Evolutionary conservation across 2,888 invertebrate species (phyloP).

Genomic region (Xylocampa areola): DNA sequence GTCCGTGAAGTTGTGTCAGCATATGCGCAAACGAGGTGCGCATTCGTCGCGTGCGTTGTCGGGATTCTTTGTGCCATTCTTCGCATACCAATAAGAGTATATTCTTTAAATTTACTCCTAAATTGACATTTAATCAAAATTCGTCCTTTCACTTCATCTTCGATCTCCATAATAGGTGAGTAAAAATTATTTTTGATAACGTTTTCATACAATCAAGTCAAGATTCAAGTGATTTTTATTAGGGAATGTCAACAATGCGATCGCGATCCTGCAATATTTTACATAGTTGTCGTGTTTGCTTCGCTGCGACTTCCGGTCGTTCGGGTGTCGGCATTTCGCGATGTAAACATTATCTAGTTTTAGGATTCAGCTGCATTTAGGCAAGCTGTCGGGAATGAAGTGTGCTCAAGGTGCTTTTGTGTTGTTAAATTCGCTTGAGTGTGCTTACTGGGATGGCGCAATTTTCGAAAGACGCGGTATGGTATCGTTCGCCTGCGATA

Average conservation of each 20-base stretch:
- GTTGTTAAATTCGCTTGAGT: conserved; percentile 89
- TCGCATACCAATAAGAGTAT: conserved; percentile 96
- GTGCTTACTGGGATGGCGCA: conserved; percentile 90
- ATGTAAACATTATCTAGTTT: conserved; percentile 90
- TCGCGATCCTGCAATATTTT: conserved; percentile 94
- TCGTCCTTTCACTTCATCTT: conserved; percentile 91
- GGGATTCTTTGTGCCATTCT: conserved; percentile 99
- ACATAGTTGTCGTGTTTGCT: conserved; percentile 94
- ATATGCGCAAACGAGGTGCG: conserved; percentile 95
- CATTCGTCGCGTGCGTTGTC: conserved; percentile 97
- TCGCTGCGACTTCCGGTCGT: conserved; percentile 90
- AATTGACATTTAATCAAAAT: conserved; percentile 92
- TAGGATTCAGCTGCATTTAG: conserved; percentile 82
- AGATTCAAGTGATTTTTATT: conserved; percentile 91
- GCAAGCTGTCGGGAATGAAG: conserved; percentile 86
- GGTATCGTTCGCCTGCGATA: conserved; percentile 89
- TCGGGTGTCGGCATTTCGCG: conserved; percentile 89
- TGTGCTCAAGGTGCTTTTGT: conserved; percentile 88
- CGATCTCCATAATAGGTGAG: conserved; percentile 93
- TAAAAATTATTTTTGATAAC: conserved; percentile 89
- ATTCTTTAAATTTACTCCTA: conserved; percentile 93
- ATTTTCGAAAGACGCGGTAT: conserved; percentile 91
- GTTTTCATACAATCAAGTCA: conserved; percentile 91
- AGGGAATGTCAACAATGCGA: conserved; percentile 93
- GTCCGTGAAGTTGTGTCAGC: conserved; percentile 92